A percentile compares a stretch with the other conserved stretches of the same genome.
These are phyloP conservation scores for Caenorhabditis sulstoni DNA, from an alignment of 2,888 invertebrate species.

Conservation along the genomic window DNA sequence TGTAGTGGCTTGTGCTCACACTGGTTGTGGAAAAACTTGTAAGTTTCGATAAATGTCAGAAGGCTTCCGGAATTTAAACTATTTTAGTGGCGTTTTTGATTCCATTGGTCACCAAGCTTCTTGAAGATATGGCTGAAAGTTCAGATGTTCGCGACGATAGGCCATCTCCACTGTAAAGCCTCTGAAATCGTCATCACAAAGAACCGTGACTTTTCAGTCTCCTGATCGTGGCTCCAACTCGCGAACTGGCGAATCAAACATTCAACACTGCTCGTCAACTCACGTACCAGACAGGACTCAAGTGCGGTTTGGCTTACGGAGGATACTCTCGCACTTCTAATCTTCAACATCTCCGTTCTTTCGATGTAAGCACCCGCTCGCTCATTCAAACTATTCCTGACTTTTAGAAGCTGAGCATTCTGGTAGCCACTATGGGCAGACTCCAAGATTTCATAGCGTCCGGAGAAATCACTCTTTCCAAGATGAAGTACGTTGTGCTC, in stretches of 20 bases:
- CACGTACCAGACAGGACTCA: constrained; percentile 38
- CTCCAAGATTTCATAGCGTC: constrained; percentile 40
- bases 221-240: constrained; percentile 46
- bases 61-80: no score
- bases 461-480: constrained; percentile 22
- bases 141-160: constrained; percentile 14
- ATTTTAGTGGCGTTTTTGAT: constrained; percentile 53
- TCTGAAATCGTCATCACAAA: neutral
- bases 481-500: constrained; percentile 49
- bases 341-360: constrained; percentile 37
- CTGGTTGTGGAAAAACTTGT: constrained; percentile 58
- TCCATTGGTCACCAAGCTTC: constrained; percentile 35
- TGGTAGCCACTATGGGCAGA: constrained; percentile 53
- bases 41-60: neutral
- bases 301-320: constrained; percentile 40
- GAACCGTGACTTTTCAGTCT: constrained; percentile 22
- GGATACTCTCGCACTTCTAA: constrained; percentile 40
- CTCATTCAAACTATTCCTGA: neutral
- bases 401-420: constrained; percentile 36
- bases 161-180: constrained; percentile 27
- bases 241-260: constrained; percentile 49
- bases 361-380: constrained; percentile 1
- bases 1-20: constrained; percentile 57
- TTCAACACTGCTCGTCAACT: constrained; percentile 42
- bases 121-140: constrained; percentile 15